These are phyloP conservation scores for Nephrocerus scutellatus DNA, from an alignment of 2,888 invertebrate genomes.

Conservation along the genomic window DNA sequence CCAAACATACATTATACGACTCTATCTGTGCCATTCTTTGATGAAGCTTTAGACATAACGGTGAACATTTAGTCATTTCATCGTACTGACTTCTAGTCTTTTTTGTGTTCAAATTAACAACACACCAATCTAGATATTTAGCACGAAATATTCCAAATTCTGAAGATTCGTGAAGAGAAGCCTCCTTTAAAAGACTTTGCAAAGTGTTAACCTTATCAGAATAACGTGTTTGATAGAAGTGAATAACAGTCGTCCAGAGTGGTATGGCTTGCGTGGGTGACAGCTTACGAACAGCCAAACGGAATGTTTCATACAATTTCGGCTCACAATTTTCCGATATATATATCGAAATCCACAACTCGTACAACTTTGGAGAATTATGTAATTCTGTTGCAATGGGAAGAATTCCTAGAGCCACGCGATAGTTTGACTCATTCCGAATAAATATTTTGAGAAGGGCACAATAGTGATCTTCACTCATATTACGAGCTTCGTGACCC, in stretches of 20 bases:
- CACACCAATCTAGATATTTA: conserved; percentile 34
- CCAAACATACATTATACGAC: no score
- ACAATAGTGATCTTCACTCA: conserved; percentile 50
- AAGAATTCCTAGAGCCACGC: no score
- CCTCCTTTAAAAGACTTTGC: conserved; percentile 32
- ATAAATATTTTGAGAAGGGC: no score
- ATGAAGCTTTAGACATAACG: conserved; percentile 57
- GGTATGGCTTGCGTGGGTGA: conserved; percentile 26
- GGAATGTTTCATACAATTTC: conserved; percentile 45
- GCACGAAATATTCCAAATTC: conserved; percentile 35
- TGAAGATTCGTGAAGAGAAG: conserved; percentile 28
- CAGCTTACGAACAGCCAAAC: conserved; percentile 35
- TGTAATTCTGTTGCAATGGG: conserved; percentile 49
- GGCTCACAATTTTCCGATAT: conserved; percentile 46
- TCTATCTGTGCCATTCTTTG: conserved; percentile 54
- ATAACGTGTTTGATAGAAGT: conserved; percentile 35
- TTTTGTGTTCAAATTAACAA: conserved; percentile 37
- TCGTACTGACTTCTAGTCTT: conserved; percentile 58
- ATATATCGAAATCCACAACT: conserved; percentile 48
- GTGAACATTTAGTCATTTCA: conserved; percentile 53
- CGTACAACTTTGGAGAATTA: conserved; percentile 51
- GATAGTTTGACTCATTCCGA: no score
- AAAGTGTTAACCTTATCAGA: conserved; percentile 31
- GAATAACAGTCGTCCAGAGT: conserved; percentile 35
- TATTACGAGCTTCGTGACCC: conserved; percentile 48